Evolutionary conservation across 2,797 vertebrate genomes (phyloP).

Genomic region (Vipera ursinii): DNA sequence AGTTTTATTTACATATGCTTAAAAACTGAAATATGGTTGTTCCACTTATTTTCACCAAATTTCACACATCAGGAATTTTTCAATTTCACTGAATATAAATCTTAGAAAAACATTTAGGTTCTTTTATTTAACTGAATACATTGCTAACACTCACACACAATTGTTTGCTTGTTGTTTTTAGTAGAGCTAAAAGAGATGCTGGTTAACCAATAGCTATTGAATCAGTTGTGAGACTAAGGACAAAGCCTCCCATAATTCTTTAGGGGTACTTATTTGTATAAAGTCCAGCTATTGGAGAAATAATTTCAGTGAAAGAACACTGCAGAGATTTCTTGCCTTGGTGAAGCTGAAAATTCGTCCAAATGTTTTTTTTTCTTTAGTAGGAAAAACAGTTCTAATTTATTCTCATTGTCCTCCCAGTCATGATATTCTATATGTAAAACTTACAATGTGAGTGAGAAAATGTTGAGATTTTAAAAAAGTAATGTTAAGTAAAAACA

Average conservation of each 20-base stretch:
- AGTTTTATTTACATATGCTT: not conserved
- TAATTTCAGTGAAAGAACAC: not conserved
- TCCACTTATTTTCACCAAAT: not conserved
- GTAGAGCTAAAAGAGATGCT: not conserved
- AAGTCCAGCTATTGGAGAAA: not conserved
- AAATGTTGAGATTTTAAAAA: not conserved
- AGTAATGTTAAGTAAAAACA: not conserved
- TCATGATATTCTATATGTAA: not conserved
- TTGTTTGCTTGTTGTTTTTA: not conserved
- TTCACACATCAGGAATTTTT: not conserved
- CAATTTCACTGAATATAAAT: not conserved
- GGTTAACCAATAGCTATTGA: not conserved
- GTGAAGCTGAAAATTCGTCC: not conserved
- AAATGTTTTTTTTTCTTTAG: not conserved
- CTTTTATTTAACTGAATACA: not conserved
- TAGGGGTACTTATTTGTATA: not conserved
- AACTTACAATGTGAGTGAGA: not conserved
- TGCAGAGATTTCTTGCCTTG: not conserved
- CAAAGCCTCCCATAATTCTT: not conserved
- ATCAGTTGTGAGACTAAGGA: not conserved
- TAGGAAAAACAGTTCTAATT: not conserved
- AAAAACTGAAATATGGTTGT: constrained; percentile 1
- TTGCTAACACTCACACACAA: not conserved
- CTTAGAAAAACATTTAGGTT: not conserved
- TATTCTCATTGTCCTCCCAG: not conserved